Conservation (phyloP, 2,797 vertebrate genomes). For the Leucoraja ocellata region DNA sequence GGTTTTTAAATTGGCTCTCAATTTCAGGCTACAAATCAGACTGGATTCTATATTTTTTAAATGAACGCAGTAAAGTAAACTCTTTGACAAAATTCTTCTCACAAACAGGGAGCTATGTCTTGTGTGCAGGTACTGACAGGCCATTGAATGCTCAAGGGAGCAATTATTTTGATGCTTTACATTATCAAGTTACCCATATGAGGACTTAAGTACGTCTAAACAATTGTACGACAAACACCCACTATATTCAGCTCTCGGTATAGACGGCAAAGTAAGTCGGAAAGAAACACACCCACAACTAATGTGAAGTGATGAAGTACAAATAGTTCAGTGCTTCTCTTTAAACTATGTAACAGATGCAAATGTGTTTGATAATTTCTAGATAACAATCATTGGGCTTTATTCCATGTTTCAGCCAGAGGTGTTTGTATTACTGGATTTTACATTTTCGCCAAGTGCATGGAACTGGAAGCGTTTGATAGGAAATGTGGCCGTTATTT, state of each 20-base stretch:
- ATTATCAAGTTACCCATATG: constrained; percentile 27
- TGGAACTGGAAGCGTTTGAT: constrained; percentile 36
- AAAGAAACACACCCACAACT: constrained; percentile 39
- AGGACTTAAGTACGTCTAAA: constrained; percentile 39
- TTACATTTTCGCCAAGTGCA: constrained; percentile 39
- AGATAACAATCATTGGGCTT: constrained; percentile 41
- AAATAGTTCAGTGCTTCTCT: constrained; percentile 40
- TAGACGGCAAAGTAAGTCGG: constrained; percentile 25
- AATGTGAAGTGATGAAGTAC: constrained; percentile 40
- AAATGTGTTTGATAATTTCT: constrained; percentile 37
- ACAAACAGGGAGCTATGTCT: constrained; percentile 3
- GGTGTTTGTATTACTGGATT: constrained; percentile 22
- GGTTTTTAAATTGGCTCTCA: not conserved
- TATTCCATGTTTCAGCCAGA: not conserved
- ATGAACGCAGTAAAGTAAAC: not conserved
- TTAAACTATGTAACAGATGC: constrained; percentile 37
- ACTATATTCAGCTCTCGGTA: constrained; percentile 6
- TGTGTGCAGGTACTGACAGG: not conserved
- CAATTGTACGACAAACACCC: constrained; percentile 31
- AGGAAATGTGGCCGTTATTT: constrained; percentile 41
- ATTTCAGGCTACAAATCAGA: not conserved
- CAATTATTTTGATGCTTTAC: constrained; percentile 26
- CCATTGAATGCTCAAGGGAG: constrained; percentile 18
- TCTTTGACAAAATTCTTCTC: constrained; percentile 12
- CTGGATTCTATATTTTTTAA: not conserved